Base-by-base conservation (phyloP, 2,797 vertebrate genomes). In the Cossypha heuglini region DNA sequence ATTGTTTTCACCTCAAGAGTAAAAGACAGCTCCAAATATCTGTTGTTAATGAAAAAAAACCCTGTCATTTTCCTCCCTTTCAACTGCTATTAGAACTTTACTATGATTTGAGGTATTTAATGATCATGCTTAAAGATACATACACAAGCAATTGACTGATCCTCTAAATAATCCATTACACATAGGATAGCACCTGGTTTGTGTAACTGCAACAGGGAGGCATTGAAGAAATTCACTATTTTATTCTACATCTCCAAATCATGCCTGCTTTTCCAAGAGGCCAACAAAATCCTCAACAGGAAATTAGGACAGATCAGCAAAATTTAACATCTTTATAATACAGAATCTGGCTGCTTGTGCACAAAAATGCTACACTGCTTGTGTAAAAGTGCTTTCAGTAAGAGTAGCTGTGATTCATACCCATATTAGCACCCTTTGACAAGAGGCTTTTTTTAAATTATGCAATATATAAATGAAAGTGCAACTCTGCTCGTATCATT, bases 401-500 rank as follows among this genome's bases (percentile, higher is more conserved):
- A 71, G 55, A 68, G 33, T 7, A 29, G 13, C 15, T 5, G 2
- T 29, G 42, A 68, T 64, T 71, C 57, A 40, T 26, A 37, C 2
- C 45, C 40, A 40, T 75, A 59, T 80, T 43, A 62, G 12, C 16
- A 64, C 31, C 25, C 20, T 52, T 52, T 52, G 19, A 77, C 16
- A 52, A 55, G 7, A 16, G 12, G 11, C 6, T 0, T 2, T 29
- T 5, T 25, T 67, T 54, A 2, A 46, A 38, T 88, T 43, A 68
- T 13, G 16, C 7, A 52, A 51, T 43, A 75, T 14, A 40, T 4
- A 31, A 17, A 26, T 17, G 26, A 62, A 94, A 86, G 28, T 26
- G 38, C 13, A 48, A 22, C 28, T 76, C 42, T 31, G 13, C 48
- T 86, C 0, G 0, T 22, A 43, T 12, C 0, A 14, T 33, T 49